Conservation (phyloP, 1,140 invertebrate species). For the Drosophila melanica region DNA sequence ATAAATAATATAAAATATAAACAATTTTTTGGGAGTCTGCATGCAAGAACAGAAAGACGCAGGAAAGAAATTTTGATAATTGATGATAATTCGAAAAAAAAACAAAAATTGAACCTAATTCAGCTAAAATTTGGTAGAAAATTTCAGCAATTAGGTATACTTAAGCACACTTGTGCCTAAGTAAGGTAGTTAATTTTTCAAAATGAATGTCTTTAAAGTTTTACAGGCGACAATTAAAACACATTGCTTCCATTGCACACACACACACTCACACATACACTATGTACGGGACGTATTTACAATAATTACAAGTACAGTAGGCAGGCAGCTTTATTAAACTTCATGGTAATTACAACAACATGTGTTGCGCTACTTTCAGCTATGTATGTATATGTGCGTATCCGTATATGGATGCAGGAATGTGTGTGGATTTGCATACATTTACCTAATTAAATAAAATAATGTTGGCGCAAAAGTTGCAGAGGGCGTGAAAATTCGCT, state of each 20-base stretch:
- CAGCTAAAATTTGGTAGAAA: neutral
- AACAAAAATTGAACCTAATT: neutral
- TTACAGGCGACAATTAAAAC: conserved; percentile 35
- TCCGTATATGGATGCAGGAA: conserved; percentile 14
- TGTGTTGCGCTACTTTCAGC: conserved; percentile 56
- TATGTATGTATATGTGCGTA: conserved; percentile 10
- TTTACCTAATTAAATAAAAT: conserved; percentile 83
- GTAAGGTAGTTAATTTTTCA: conserved; percentile 31
- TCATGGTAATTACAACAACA: conserved; percentile 79
- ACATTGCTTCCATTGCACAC: conserved; percentile 3
- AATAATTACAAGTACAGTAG: conserved; percentile 49
- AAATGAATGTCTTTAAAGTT: conserved; percentile 41
- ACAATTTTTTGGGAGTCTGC: too few relatives aligned
- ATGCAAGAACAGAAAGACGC: too few relatives aligned
- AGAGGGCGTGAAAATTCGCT: conserved; percentile 60
- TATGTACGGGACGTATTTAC: conserved; percentile 15
- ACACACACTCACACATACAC: conserved; percentile 2
- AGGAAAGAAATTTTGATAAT: too few relatives aligned
- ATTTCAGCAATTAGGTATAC: neutral
- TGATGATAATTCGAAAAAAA: neutral
- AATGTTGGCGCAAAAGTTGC: conserved; percentile 79
- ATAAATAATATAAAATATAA: too few relatives aligned
- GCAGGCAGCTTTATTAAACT: conserved; percentile 72
- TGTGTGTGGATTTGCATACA: conserved; percentile 71
- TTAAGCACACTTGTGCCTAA: conserved; percentile 28